Evolutionary conservation across 2,888 invertebrate species (phyloP).

Genomic region (Corythucha ciliata): DNA sequence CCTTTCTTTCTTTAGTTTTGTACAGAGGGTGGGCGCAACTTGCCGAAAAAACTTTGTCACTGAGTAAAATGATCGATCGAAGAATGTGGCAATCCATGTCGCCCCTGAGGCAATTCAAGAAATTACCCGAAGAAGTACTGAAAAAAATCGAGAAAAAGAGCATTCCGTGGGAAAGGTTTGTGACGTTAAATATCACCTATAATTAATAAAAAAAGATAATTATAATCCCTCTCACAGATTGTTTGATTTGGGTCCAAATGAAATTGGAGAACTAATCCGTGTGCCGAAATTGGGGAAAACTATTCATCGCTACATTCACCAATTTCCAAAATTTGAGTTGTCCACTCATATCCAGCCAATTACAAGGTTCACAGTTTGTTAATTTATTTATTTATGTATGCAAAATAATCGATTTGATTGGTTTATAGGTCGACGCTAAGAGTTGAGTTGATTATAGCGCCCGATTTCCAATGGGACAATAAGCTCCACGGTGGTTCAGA

Average conservation of each 20-base stretch:
- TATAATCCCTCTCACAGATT: slow-evolving; percentile 52
- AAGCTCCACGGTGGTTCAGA: slow-evolving; percentile 70
- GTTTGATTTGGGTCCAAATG: slow-evolving; percentile 93
- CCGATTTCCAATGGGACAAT: slow-evolving; percentile 99
- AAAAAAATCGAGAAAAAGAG: slow-evolving; percentile 98
- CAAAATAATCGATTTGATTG: not conserved
- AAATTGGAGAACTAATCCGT: slow-evolving; percentile 88
- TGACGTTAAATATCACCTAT: no score
- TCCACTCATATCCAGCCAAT: slow-evolving; percentile 97
- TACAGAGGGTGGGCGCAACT: slow-evolving; percentile 91
- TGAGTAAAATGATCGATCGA: slow-evolving; percentile 98
- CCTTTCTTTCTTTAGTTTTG: no score
- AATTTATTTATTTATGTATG: slow-evolving; percentile 1
- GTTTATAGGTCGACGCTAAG: slow-evolving; percentile 64
- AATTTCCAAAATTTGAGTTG: slow-evolving; percentile 91
- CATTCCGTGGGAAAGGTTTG: slow-evolving; percentile 69
- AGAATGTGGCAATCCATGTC: slow-evolving; percentile 99
- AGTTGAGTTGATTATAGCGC: slow-evolving; percentile 93
- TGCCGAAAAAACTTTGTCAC: slow-evolving; percentile 86
- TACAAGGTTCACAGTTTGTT: slow-evolving; percentile 48
- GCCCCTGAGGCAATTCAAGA: slow-evolving; percentile 90
- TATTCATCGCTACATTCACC: slow-evolving; percentile 91
- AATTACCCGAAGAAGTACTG: slow-evolving; percentile 93
- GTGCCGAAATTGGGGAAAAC: slow-evolving; percentile 89
- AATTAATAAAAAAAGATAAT: no score